Evolutionary conservation across 2,888 invertebrate genomes (phyloP).

Genomic region (Microctonus brassicae): DNA sequence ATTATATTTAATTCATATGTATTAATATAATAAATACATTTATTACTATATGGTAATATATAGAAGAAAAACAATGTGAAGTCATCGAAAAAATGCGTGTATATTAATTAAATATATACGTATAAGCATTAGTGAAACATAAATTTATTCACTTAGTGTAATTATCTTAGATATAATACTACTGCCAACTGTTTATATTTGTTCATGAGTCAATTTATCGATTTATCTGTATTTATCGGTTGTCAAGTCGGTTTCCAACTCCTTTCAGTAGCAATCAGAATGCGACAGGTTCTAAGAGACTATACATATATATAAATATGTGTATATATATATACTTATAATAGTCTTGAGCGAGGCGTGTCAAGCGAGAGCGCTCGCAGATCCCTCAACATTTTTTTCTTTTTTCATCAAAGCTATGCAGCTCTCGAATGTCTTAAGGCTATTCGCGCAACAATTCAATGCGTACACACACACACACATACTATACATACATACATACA

Average conservation of each 20-base stretch:
- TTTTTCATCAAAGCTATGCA: constrained; percentile 4
- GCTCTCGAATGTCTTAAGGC: constrained; percentile 22
- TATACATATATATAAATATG: too few species aligned
- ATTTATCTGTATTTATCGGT: not conserved
- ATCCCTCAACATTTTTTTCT: constrained; percentile 24
- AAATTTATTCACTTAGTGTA: not conserved
- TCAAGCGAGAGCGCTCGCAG: constrained; percentile 13
- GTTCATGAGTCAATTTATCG: not conserved
- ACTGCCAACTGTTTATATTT: not conserved
- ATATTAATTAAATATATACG: too few species aligned
- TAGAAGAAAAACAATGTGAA: too few species aligned
- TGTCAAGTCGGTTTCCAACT: not conserved
- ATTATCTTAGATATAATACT: not conserved
- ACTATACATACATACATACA: constrained; percentile 1
- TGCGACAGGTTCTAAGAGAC: constrained; percentile 28
- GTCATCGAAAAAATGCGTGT: too few species aligned
- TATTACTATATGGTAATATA: too few species aligned
- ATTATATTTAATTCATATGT: too few species aligned
- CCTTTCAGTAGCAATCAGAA: constrained; percentile 18
- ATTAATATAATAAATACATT: too few species aligned
- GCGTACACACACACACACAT: constrained; percentile 3
- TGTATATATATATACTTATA: not conserved
- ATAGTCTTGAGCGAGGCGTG: constrained; percentile 13
- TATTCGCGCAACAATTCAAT: constrained; percentile 12
- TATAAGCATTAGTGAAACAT: too few species aligned